These are phyloP conservation scores for Macrotus californicus DNA, from an alignment of 2,113 vertebrate genomes.

Conservation along the genomic window DNA sequence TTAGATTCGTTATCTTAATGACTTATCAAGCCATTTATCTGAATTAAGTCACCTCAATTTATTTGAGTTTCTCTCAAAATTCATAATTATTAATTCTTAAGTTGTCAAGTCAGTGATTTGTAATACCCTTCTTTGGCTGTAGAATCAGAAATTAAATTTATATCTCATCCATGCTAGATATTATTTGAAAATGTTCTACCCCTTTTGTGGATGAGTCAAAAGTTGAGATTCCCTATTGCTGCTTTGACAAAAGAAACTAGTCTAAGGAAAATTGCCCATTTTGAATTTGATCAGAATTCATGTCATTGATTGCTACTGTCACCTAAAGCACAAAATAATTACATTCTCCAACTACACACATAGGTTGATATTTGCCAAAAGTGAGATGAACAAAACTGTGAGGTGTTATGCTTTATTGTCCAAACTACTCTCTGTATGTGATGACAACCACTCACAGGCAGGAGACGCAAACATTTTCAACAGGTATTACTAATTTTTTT, in stretches of 20 bases:
- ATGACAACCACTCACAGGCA: not conserved
- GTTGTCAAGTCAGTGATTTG: not conserved
- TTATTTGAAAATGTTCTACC: not conserved
- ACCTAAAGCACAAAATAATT: not conserved
- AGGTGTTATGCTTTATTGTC: not conserved
- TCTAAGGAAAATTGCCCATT: not conserved
- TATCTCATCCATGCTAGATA: not conserved
- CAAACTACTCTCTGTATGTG: not conserved
- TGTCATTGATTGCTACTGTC: not conserved
- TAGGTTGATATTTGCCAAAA: not conserved
- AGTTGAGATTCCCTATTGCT: not conserved
- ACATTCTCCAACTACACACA: not conserved
- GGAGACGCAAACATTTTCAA: not conserved
- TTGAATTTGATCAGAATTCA: constrained; percentile 18
- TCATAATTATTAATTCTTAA: constrained; percentile 2
- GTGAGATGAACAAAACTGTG: not conserved
- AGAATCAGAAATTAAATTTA: constrained; percentile 38
- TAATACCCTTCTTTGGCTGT: not conserved
- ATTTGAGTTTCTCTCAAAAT: not conserved
- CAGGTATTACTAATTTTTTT: constrained; percentile 1
- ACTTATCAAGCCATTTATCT: not conserved
- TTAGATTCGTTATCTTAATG: not conserved
- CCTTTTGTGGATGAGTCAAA: not conserved
- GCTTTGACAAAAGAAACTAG: not conserved
- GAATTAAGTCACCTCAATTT: constrained; percentile 38